These are phyloP conservation scores for Glareola pratincola DNA, from an alignment of 2,113 vertebrate species.

Conservation along the genomic window DNA sequence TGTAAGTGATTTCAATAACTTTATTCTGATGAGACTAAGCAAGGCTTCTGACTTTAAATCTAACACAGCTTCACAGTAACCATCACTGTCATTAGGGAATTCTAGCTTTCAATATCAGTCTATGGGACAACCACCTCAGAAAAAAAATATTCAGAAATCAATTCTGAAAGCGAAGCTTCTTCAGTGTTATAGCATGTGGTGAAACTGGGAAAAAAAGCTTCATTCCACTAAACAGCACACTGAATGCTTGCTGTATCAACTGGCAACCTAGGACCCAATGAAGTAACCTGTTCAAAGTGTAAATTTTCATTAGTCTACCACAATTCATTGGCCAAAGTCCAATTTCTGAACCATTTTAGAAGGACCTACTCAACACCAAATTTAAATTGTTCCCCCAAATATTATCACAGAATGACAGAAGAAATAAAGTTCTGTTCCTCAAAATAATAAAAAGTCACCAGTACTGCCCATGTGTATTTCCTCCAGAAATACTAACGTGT, in stretches of 20 bases:
- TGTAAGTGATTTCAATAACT: neutral
- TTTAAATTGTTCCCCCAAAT: neutral
- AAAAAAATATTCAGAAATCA: neutral
- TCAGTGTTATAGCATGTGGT: neutral
- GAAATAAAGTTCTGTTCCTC: neutral
- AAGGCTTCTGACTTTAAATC: neutral
- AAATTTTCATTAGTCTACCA: neutral
- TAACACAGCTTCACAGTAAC: neutral
- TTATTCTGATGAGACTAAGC: neutral
- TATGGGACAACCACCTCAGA: neutral
- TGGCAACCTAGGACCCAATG: neutral
- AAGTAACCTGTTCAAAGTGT: neutral
- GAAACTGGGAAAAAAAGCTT: neutral
- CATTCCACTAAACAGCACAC: neutral
- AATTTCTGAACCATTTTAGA: neutral
- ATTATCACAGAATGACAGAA: neutral
- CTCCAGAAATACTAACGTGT: neutral
- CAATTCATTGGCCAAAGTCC: neutral
- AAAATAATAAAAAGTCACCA: neutral
- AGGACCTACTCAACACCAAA: neutral
- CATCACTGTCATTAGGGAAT: neutral
- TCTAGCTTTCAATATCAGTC: neutral
- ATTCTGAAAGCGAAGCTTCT: neutral
- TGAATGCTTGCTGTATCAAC: neutral
- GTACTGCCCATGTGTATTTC: neutral